Evolutionary conservation across 2,797 vertebrate genomes (phyloP).

Genomic region (Craterocephalus amniculus): DNA sequence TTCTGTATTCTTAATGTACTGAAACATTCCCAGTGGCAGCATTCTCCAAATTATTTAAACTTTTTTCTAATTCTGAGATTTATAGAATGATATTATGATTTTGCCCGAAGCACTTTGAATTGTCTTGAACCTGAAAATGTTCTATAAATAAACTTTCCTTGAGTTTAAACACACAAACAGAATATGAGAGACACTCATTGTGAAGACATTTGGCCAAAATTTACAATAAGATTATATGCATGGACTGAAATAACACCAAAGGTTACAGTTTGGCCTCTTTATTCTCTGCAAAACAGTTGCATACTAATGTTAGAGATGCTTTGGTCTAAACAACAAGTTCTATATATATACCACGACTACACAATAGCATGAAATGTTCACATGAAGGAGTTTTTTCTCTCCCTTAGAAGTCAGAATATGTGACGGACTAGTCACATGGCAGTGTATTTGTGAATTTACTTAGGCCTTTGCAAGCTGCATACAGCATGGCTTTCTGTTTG

Average conservation of each 20-base stretch:
- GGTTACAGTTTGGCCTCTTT: slow-evolving; percentile 38
- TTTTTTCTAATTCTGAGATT: slow-evolving; percentile 25
- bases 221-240: slow-evolving; percentile 48
- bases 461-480: slow-evolving; percentile 35
- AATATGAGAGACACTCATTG: slow-evolving; percentile 21
- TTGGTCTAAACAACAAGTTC: slow-evolving; percentile 30
- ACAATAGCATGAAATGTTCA: slow-evolving; percentile 46
- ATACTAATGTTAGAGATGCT: slow-evolving; percentile 44
- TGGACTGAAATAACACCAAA: slow-evolving; percentile 32
- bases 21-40: slow-evolving; percentile 11
- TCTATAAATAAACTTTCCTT: too few relatives aligned
- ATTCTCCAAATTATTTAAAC: slow-evolving; percentile 11
- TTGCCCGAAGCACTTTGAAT: too few relatives aligned
- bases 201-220: slow-evolving; percentile 4
- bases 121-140: too few relatives aligned
- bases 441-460: slow-evolving; percentile 39
- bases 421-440: slow-evolving; percentile 48
- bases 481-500: slow-evolving; percentile 41
- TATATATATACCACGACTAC: slow-evolving; percentile 31
- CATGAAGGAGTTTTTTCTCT: slow-evolving; percentile 33
- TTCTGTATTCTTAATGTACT: slow-evolving; percentile 4
- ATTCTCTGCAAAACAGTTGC: slow-evolving; percentile 38
- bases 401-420: slow-evolving; percentile 35
- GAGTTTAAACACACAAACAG: slow-evolving; percentile 1
- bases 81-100: slow-evolving; percentile 3